A percentile compares a stretch with the other conserved stretches of the same genome.
phyloP scores from a whole-genome alignment of 1,140 invertebrate species.

The Hydropsyche tenuis region DNA sequence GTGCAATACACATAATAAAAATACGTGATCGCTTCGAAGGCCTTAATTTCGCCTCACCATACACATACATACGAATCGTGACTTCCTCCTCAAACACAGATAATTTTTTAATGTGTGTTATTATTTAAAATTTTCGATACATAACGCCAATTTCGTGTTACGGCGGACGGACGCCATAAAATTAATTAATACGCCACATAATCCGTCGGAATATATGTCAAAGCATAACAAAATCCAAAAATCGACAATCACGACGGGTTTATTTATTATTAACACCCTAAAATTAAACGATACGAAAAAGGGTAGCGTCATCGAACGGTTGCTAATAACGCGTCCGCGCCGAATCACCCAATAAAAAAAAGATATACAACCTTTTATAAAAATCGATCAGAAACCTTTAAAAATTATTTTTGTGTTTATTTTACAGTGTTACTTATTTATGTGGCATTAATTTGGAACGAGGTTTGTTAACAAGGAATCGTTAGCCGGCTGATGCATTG shows the following conservation, averaged over 20 bases:
- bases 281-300: no score
- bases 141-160: not conserved
- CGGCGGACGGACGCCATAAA: no score
- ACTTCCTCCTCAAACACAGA: constrained; percentile 31
- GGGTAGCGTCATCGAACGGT: no score
- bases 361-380: not conserved
- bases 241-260: no score
- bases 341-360: not conserved
- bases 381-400: not conserved
- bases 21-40: constrained; percentile 19
- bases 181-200: no score
- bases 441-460: constrained; percentile 23
- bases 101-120: constrained; percentile 25
- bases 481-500: constrained; percentile 39
- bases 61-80: constrained; percentile 27
- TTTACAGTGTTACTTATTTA: constrained; percentile 22
- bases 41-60: constrained; percentile 5
- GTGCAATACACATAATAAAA: constrained; percentile 24
- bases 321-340: no score
- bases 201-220: no score
- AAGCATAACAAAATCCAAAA: no score
- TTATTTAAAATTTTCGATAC: constrained; percentile 13
- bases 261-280: no score
- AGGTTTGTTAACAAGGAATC: constrained; percentile 43
- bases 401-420: not conserved